Base-by-base conservation (phyloP, 2,888 invertebrate species). In the Macrosoma leucophasiata region DNA sequence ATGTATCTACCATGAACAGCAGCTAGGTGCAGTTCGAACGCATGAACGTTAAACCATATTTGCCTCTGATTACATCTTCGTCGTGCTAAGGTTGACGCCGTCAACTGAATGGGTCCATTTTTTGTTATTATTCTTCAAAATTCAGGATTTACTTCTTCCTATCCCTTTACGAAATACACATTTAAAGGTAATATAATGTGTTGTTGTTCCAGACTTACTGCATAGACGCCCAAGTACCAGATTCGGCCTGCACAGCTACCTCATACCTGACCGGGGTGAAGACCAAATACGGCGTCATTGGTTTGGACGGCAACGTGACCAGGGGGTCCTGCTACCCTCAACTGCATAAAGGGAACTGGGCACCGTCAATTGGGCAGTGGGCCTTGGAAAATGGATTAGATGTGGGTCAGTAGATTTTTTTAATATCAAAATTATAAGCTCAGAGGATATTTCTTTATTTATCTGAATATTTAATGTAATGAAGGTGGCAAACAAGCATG, bases 181-280 rank as follows among this genome's bases (percentile, higher is more conserved):
- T 17, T 17, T 17, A 17, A 17, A 17, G 7, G 17, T 17, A 17
- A 17, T 17, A 17, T 5, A 17, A 17, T 17, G 17, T 5, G 7
- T 17, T 5, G 17, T 17, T 17, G 7, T 17, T 17, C 8, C 62
- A 88, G 88, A 88, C 88, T 0, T 88, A 88, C 58, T 88, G 88
- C 65, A 77, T 88, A 14, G 87, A 90, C 55, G 85, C 81, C 5
- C 90, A 92, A 76, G 91, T 91, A 0, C 84, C 92, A 0, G 93
- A 93, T 61, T 92, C 92, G 0, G 92, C 92, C 0, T 91, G 90
- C 41, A 88, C 90, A 0, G 89, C 91, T 1, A 91, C 92, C 0
- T 90, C 92, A 0, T 90, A 89, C 55, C 71, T 91, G n/a, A 79
- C 86, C 0, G 92, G 92, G 0, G 88, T 91, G 13, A 92, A 92